Percentiles rank a stretch among this genome's conserved stretches.
Conservation (phyloP, 2,113 vertebrate genomes). For the Arvicanthis niloticus region DNA sequence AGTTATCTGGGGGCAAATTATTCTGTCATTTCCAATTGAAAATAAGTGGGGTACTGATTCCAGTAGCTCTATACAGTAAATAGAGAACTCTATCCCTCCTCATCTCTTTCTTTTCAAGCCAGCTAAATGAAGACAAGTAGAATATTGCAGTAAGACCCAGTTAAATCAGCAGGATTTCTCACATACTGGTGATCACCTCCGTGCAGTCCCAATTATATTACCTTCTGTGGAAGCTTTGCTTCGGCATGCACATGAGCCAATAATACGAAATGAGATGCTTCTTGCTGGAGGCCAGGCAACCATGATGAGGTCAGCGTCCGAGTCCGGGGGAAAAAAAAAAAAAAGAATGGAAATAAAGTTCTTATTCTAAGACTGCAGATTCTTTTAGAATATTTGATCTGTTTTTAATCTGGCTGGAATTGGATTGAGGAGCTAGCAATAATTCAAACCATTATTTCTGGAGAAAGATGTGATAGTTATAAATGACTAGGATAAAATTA, state of each 20-base stretch:
- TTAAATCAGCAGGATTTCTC: neutral
- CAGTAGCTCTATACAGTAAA: fast-evolving
- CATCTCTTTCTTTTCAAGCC: neutral
- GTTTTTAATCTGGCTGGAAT: conserved; percentile 56
- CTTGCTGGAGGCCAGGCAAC: neutral
- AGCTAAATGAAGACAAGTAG: neutral
- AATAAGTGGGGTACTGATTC: neutral
- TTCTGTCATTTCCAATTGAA: neutral
- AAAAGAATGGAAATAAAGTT: conserved; percentile 19
- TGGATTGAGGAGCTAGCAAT: neutral
- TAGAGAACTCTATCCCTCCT: neutral
- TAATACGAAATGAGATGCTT: neutral
- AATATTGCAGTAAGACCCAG: neutral
- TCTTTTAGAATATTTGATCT: conserved; percentile 25
- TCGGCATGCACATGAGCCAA: neutral
- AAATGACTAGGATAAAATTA: conserved; percentile 22
- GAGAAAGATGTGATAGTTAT: neutral
- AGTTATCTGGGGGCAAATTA: neutral
- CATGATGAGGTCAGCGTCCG: neutral
- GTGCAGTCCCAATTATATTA: neutral
- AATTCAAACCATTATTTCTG: conserved; percentile 18
- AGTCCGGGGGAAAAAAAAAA: neutral
- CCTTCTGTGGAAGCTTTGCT: neutral
- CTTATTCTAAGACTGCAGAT: conserved; percentile 23
- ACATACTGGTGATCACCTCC: neutral